Percentiles rank a stretch among this genome's conserved stretches.
phyloP scores from a whole-genome alignment of 2,888 invertebrate species.

The Aporophyla lueneburgensis region DNA sequence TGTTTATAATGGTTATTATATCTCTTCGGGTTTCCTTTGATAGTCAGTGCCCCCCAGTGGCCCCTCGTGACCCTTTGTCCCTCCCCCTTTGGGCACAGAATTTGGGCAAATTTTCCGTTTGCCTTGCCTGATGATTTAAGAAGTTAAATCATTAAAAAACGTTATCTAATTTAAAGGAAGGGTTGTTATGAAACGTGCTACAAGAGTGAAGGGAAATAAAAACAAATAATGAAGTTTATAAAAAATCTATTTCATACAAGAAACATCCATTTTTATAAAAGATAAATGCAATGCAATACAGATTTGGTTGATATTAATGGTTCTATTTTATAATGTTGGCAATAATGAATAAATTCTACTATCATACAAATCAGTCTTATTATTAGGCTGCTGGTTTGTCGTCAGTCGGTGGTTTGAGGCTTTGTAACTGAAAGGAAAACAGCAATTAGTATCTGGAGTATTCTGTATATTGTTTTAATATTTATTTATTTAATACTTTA shows the following conservation, averaged over 20 bases:
- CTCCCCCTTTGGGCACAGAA: no score
- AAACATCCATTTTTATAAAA: slow-evolving; percentile 3
- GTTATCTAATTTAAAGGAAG: background rate
- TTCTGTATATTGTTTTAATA: no score
- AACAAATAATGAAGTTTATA: background rate
- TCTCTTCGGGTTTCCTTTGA: no score
- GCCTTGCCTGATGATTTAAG: background rate
- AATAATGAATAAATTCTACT: background rate
- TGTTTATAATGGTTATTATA: no score
- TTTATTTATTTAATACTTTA: background rate
- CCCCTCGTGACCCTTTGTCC: no score
- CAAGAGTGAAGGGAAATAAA: background rate
- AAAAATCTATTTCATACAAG: slow-evolving; percentile 19
- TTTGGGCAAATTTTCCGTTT: background rate
- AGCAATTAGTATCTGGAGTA: slow-evolving; percentile 1
- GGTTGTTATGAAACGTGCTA: background rate
- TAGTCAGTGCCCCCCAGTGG: no score
- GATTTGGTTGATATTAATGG: background rate
- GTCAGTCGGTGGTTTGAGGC: background rate
- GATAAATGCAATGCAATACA: slow-evolving; percentile 3
- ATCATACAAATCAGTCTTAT: slow-evolving; percentile 2
- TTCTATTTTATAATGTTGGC: background rate
- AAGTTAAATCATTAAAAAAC: no score
- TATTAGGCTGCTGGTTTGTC: slow-evolving; percentile 16
- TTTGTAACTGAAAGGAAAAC: slow-evolving; percentile 1